A percentile compares a stretch with the other conserved stretches of the same genome.
Evolutionary conservation across 1,140 invertebrate species (phyloP).

Genomic region (Pantala flavescens): DNA sequence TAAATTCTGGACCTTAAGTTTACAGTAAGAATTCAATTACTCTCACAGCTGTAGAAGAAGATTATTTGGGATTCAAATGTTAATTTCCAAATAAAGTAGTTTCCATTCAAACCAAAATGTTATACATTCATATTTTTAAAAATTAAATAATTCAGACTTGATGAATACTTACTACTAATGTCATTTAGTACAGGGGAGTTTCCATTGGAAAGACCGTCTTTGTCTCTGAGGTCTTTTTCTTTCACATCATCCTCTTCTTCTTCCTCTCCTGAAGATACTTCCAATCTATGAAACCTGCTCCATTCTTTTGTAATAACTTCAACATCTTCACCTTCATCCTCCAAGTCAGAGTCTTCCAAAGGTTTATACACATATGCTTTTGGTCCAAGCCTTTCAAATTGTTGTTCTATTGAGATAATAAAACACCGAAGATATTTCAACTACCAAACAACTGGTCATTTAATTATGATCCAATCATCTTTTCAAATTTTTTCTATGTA

Average conservation of each 20-base stretch:
- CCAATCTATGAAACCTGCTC: not conserved
- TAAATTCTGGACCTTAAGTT: no score
- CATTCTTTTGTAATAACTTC: slow-evolving; percentile 36
- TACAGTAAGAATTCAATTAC: no score
- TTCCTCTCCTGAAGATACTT: not conserved
- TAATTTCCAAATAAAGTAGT: no score
- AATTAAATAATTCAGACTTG: no score
- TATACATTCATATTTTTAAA: no score
- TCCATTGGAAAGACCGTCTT: slow-evolving; percentile 18
- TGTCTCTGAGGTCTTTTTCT: slow-evolving; percentile 26
- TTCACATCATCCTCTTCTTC: slow-evolving; percentile 19
- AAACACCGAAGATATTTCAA: not conserved
- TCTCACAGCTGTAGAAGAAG: no score
- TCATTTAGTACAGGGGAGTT: slow-evolving; percentile 57
- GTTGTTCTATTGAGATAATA: slow-evolving; percentile 28
- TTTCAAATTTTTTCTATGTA: no score
- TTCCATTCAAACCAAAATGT: no score
- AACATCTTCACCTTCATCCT: slow-evolving; percentile 39
- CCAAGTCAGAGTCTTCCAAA: slow-evolving; percentile 35
- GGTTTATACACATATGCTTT: slow-evolving; percentile 37
- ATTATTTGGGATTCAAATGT: no score
- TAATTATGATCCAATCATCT: no score
- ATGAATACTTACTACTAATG: slow-evolving; percentile 48
- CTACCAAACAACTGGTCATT: no score
- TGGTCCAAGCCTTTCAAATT: slow-evolving; percentile 29